A percentile compares a stretch with the other conserved stretches of the same genome.
Evolutionary conservation across 2,888 invertebrate genomes (phyloP).

Genomic region (Saturnia japonica): DNA sequence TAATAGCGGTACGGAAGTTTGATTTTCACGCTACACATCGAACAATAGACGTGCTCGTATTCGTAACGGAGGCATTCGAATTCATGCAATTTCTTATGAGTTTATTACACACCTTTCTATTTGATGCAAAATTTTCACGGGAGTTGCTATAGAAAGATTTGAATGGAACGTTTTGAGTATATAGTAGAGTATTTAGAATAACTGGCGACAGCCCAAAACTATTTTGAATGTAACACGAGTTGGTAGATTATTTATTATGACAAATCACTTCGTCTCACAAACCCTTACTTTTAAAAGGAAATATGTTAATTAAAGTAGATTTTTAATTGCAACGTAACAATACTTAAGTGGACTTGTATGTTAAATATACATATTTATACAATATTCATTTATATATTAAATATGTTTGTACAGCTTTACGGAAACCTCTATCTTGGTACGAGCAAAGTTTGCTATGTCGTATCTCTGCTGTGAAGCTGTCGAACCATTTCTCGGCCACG

Average conservation of each 20-base stretch:
- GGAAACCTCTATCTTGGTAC: too few relatives aligned
- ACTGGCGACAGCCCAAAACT: constrained; percentile 66
- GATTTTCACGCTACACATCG: constrained; percentile 59
- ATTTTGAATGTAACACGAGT: constrained; percentile 68
- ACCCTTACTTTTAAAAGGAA: constrained; percentile 54
- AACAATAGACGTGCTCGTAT: constrained; percentile 57
- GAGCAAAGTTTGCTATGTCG: too few relatives aligned
- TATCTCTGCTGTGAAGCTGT: too few relatives aligned
- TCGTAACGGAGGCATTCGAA: constrained; percentile 42
- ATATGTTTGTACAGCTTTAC: too few relatives aligned
- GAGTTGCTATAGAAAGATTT: constrained; percentile 53
- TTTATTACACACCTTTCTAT: constrained; percentile 55
- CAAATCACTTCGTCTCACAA: constrained; percentile 60
- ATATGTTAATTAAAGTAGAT: constrained; percentile 44
- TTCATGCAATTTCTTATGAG: constrained; percentile 49
- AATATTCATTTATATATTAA: too few relatives aligned
- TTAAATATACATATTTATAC: too few relatives aligned
- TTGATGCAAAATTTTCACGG: constrained; percentile 43
- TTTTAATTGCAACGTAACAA: constrained; percentile 29
- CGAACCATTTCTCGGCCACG: too few relatives aligned
- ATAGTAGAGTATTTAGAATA: constrained; percentile 72
- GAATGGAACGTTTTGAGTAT: constrained; percentile 64
- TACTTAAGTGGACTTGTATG: not conserved
- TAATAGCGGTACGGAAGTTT: constrained; percentile 61
- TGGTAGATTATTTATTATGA: constrained; percentile 73